Evolutionary conservation across 2,797 vertebrate species (phyloP), one percentile per base, ranked within the genome.

Genomic region (Melanotaenia pygmaea): DNA sequence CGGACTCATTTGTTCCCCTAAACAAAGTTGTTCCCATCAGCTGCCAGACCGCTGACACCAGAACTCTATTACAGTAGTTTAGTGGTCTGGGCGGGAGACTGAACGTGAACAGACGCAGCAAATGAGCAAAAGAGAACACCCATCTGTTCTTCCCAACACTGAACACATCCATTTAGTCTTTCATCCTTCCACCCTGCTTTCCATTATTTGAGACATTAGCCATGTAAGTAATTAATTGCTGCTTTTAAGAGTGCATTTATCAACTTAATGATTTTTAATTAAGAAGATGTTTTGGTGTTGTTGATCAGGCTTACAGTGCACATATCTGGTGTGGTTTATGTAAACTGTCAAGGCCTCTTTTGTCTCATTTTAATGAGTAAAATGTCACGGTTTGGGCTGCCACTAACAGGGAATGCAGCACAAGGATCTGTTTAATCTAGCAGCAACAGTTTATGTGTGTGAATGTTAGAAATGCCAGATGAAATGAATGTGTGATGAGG

Each of bases 181-280:
- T 80, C 70, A 72, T 83, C 80, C 79, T 50, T 87, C 71, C 47
- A 77, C 60, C 64, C 66, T n/a, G 37, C 82, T 67, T 60, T 85
- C 70, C 67, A 81, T 91, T 90, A 87, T 91, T 86, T 85, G 72
- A 86, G 76, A 87, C 90, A 85, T 88, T 87, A 87, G 89, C 82
- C 84, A 72, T 84, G 79, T 76, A 53, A 78, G 82, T 92, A 92
- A 94, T 93, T 92, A 92, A 94, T 91, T 79, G 83, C 66, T 71
- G 84, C 59, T 72, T 83, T 90, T 90, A 92, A 91, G 86, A 83
- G 77, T 71, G 59, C 88, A 91, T 88, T 88, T 79, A 67, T 87
- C 80, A 89, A 77, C 80, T 91, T 91, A 91, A 93, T 91, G 88
- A 86, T 86, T 90, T 89, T 91, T 89, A 92, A 93, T 92, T 87